Percentiles rank a stretch among this genome's conserved stretches.
Conservation (phyloP, 2,888 invertebrate genomes). For the Campopleginae sp. region DNA sequence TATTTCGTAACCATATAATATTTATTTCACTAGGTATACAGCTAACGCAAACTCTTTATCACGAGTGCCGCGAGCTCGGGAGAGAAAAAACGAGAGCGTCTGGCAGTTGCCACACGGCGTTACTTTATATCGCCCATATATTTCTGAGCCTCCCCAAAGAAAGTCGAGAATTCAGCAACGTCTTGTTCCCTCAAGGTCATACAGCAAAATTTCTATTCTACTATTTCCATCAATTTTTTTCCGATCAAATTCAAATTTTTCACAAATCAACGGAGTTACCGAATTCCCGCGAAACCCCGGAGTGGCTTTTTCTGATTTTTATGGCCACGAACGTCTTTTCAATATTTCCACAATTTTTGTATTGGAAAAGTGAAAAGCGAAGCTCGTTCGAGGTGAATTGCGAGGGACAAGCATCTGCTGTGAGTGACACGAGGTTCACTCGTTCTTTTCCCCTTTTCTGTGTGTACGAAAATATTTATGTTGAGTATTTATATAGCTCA, state of each 20-base stretch:
- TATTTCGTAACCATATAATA: constrained; percentile 80
- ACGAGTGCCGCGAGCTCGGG: constrained; percentile 71
- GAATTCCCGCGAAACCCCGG: constrained; percentile 52
- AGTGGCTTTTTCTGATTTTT: constrained; percentile 57
- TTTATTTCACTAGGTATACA: constrained; percentile 79
- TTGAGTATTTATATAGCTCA: not conserved
- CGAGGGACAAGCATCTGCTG: constrained; percentile 71
- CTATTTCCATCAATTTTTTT: no score
- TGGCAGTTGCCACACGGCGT: constrained; percentile 61
- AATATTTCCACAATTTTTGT: constrained; percentile 14
- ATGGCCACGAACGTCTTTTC: constrained; percentile 14
- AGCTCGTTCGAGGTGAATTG: constrained; percentile 65
- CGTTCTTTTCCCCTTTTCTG: constrained; percentile 37
- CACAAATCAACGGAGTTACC: constrained; percentile 14
- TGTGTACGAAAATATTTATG: not conserved
- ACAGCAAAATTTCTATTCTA: no score
- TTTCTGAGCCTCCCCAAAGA: constrained; percentile 18
- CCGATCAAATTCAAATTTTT: not conserved
- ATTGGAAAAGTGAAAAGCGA: constrained; percentile 45
- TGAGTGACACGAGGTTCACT: constrained; percentile 76
- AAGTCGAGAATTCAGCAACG: not conserved
- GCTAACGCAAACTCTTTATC: constrained; percentile 75
- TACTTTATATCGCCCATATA: constrained; percentile 51
- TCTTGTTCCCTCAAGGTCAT: no score
- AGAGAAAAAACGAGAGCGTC: constrained; percentile 57